These are phyloP conservation scores for Oryzaephilus surinamensis DNA, from an alignment of 1,140 invertebrate species.

Conservation along the genomic window DNA sequence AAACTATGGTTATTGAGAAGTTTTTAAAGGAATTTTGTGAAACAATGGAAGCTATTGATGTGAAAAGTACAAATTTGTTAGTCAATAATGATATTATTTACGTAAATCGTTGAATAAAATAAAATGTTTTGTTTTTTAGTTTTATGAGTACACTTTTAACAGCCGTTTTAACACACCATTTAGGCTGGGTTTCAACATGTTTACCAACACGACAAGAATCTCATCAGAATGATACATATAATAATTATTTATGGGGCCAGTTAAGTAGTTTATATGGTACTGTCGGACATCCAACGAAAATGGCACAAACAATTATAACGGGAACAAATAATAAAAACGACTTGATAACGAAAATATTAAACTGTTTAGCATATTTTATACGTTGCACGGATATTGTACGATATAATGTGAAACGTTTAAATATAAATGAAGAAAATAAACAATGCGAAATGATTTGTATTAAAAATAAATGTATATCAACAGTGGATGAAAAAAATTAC, in stretches of 20 bases:
- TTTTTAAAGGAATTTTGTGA: constrained; percentile 50
- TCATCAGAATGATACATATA: constrained; percentile 41
- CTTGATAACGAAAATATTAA: constrained; percentile 53
- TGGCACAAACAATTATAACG: constrained; percentile 67
- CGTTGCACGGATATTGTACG: constrained; percentile 58
- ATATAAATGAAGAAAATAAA: constrained; percentile 24
- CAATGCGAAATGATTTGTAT: constrained; percentile 19
- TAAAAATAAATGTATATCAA: constrained; percentile 23
- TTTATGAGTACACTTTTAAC: constrained; percentile 83
- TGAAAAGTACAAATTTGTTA: constrained; percentile 76
- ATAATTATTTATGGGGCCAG: constrained; percentile 80
- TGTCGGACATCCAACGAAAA: constrained; percentile 61
- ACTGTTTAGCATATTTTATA: constrained; percentile 74
- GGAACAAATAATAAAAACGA: constrained; percentile 52
- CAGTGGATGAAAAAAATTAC: constrained; percentile 28
- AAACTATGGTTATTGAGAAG: constrained; percentile 30
- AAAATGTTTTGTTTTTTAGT: constrained; percentile 41
- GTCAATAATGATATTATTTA: constrained; percentile 32
- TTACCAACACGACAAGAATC: constrained; percentile 24
- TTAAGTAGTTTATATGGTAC: constrained; percentile 74
- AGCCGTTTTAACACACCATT: constrained; percentile 77
- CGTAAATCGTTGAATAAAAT: background rate
- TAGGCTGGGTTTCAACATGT: constrained; percentile 81
- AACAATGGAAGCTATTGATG: constrained; percentile 51
- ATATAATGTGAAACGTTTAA: constrained; percentile 14